Base-by-base conservation (phyloP, 2,113 vertebrate species). In the Poecilia latipinna region DNA sequence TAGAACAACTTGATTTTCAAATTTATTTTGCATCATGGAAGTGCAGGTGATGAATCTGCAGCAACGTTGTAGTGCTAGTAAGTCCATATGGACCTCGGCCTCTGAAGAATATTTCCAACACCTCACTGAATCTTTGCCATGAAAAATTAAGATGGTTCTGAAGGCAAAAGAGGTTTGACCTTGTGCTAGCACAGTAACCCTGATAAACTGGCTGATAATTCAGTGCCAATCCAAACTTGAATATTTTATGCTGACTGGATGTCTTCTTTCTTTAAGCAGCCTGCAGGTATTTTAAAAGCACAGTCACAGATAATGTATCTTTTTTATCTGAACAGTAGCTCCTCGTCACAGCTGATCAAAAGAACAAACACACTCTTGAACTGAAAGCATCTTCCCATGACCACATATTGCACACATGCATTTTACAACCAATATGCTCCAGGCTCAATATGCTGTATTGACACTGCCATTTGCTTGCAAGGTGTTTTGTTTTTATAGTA, bases 381-480 rank as follows among this genome's bases (percentile, higher is more conserved):
- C 35, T 48, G 35, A 3, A 13, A 54, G 37, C 26, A 33, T 62
- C 32, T 32, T 44, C 17, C 37, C 54, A 12, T 48, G 4, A 54
- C 65, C 24, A 28, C 35, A 32, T 33, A 65, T 11, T 57, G 39
- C n/a, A 79, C 42, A 24, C 15, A 68, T 65, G 31, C 42, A n/a
- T 37, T 73, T 35, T 29, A 24, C 29, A 77, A 61, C 62, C 75
- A 54, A 79, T 83, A 73, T 67, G 24, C 28, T 72, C 51, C 2
- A 0, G 7, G 57, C 13, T 62, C 37, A 15, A 82, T 78, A 70
- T 44, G 28, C 17, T 32, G 24, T 70, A 83, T 79, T 88, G 83
- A 80, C 68, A 67, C 66, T 84, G 68, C 37, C 61, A 78, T 90
- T 68, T 74, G 4, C 57, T 31, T 68, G 4, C 70, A 69, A 65